Evolutionary conservation across 2,113 vertebrate species (phyloP).

Genomic region (human (Homo sapiens)): DNA sequence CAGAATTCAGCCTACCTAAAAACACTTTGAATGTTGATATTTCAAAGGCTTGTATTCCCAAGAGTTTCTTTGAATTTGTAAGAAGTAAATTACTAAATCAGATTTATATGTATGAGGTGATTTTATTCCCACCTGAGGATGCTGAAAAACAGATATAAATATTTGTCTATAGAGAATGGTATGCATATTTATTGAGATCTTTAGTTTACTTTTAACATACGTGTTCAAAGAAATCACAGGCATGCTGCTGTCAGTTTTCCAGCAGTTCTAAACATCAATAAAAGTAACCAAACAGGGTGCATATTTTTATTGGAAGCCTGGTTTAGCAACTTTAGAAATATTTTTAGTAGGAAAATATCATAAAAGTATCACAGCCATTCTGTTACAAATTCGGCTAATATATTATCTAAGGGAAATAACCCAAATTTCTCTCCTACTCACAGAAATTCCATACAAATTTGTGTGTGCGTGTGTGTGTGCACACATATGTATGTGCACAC

Average conservation of each 20-base stretch:
- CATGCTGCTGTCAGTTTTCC: neutral
- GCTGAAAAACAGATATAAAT: neutral
- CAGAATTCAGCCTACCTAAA: neutral
- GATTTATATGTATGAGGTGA: neutral
- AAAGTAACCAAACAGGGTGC: neutral
- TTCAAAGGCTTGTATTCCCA: neutral
- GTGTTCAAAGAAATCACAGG: neutral
- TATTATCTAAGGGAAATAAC: neutral
- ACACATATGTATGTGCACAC: fast-evolving
- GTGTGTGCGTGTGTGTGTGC: too few species aligned
- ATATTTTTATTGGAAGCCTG: neutral
- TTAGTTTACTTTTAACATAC: neutral
- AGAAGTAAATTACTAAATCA: neutral
- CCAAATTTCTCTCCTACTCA: neutral
- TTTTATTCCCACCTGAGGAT: neutral
- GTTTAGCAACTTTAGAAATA: neutral
- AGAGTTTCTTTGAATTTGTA: neutral
- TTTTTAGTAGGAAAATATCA: neutral
- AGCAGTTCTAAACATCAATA: neutral
- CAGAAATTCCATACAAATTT: neutral
- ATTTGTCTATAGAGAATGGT: neutral
- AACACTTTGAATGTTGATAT: neutral
- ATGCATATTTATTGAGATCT: neutral
- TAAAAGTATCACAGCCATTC: neutral
- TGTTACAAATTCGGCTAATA: neutral